Conservation (phyloP, 2,113 vertebrate genomes). For the Gadus macrocephalus region DNA sequence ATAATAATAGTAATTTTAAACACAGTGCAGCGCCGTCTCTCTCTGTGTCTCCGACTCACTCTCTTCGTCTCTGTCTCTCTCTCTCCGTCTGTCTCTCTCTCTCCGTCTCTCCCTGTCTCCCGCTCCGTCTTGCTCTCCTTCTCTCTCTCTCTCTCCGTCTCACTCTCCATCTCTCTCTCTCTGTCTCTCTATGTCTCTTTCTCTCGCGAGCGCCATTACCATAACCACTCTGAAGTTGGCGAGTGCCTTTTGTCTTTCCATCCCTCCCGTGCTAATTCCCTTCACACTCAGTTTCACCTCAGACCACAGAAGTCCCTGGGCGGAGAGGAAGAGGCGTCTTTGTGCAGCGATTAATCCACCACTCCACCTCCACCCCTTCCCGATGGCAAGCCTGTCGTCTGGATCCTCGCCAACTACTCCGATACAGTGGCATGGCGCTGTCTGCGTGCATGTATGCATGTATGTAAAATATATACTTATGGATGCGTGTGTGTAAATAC, state of each 20-base stretch:
- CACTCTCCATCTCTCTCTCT: constrained; percentile 1
- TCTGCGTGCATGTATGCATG: no score
- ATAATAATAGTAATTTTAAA: no score
- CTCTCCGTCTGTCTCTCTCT: constrained; percentile 11
- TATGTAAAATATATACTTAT: no score
- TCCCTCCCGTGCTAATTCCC: constrained; percentile 48
- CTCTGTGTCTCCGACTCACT: not conserved
- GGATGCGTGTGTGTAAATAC: not conserved
- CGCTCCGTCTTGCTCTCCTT: no score
- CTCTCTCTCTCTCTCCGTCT: no score
- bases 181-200: no score
- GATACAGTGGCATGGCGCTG: no score
- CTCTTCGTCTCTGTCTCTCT: not conserved
- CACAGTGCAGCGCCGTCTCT: not conserved
- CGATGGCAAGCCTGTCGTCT: no score
- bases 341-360: constrained; percentile 48
- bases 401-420: no score
- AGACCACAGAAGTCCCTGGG: constrained; percentile 28
- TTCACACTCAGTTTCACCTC: constrained; percentile 60
- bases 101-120: not conserved
- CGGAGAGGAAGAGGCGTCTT: constrained; percentile 36
- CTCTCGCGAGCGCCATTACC: constrained; percentile 25
- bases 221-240: constrained; percentile 51
- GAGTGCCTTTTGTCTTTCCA: constrained; percentile 32
- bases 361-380: no score